Evolutionary conservation across 2,888 invertebrate genomes (phyloP), one percentile per base, ranked within the genome.

Genomic region (Tenthredo distinguenda): DNA sequence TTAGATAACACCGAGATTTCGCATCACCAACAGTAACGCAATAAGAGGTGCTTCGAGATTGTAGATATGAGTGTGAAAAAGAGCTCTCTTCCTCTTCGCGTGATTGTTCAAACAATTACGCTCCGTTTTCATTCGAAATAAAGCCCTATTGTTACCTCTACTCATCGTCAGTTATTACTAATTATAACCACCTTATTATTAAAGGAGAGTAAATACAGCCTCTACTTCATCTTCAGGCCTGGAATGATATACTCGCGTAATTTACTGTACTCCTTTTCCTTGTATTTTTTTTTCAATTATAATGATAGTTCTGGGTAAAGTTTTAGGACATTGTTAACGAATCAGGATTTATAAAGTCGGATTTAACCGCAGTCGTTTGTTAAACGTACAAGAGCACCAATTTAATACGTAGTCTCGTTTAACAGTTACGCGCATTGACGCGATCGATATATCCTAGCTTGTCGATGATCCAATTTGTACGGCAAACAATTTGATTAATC

Each of bases 401-500:
- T 77, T 34, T 55, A 31, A 55, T 77, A 31, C 31, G 34, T 26
- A 43, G 55, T 50, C 77, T 31, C 77, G 31, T 50, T 50, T 31
- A 34, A 50, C 77, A 50, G 31, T 34, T 31, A 12, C 40, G 34
- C 12, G 40, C 43, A 74, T 74, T 43, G 77, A 31, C 55, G n/a
- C n/a, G n/a, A 55, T 55, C 55, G 77, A 77, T 77, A 50, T 50
- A 77, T 50, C 55, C 77, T 50, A 55, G 77, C 72, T 47, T 77
- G 34, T 34, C 77, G 34, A 77, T 77, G 40, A 77, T 77, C 55
- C 31, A 77, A 77, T 77, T 55, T 47, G 34, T 55, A 34, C 55
- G 77, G 77, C 34, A 77, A 77, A 55, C 55, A 77, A 77, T 77
- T 77, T 77, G 55, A 77, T 77, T 77, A 77, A 50, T 47, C 47